phyloP scores from a whole-genome alignment of 1,140 invertebrate species.

The Pogonomyrmex barbatus region DNA sequence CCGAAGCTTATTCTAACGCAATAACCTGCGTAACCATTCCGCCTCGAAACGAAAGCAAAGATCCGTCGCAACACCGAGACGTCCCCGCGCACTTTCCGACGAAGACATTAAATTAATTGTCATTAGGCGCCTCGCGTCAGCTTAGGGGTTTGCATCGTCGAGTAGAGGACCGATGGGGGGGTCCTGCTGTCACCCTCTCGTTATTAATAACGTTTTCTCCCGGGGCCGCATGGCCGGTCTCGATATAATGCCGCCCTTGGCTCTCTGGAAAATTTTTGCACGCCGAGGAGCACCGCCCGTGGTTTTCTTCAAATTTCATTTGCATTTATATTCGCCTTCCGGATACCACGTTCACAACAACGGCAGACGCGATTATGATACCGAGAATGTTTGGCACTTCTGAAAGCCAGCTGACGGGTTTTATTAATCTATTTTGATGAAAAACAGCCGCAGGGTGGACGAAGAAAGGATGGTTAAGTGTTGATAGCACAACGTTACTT shows the following conservation, averaged over 20 bases:
- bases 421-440: conserved; percentile 42
- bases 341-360: not conserved
- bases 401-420: not conserved
- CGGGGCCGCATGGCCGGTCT: not conserved
- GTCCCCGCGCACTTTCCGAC: conserved; percentile 29
- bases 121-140: conserved; percentile 73
- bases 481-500: not conserved
- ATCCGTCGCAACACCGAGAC: conserved; percentile 61
- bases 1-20: conserved; percentile 30
- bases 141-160: conserved; percentile 62
- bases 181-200: conserved; percentile 69
- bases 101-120: conserved; percentile 79
- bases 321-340: conserved; percentile 52
- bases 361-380: conserved; percentile 11
- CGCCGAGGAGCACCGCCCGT: conserved; percentile 1
- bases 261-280: conserved; percentile 32
- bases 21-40: not conserved
- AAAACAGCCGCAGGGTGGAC: not conserved
- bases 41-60: conserved; percentile 39
- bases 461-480: conserved; percentile 21
- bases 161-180: conserved; percentile 46
- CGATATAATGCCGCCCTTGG: conserved; percentile 23
- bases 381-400: conserved; percentile 41
- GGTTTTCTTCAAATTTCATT: conserved; percentile 50
- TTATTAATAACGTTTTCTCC: conserved; percentile 77